Evolutionary conservation across 2,888 invertebrate species (phyloP).

Genomic region (Osedax fenrisi): DNA sequence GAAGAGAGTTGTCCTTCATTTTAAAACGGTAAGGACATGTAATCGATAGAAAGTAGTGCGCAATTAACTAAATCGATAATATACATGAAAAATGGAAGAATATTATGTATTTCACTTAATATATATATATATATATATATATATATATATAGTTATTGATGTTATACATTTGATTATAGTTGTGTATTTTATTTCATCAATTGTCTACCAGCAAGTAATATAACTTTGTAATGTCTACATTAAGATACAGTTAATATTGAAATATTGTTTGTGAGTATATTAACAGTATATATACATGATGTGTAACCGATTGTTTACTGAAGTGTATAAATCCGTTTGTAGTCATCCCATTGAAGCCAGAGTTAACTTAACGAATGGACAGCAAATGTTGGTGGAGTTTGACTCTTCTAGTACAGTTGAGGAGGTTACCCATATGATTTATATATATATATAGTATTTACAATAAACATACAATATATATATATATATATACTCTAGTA

Average conservation of each 20-base stretch:
- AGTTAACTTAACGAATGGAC: constrained; percentile 82
- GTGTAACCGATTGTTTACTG: too few species aligned
- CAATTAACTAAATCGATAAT: neutral
- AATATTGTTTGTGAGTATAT: too few species aligned
- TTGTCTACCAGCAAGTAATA: too few species aligned
- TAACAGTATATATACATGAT: too few species aligned
- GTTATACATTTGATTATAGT: too few species aligned
- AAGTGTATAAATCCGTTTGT: constrained; percentile 28
- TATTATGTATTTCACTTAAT: too few species aligned
- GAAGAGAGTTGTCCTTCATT: constrained; percentile 81
- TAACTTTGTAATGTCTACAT: too few species aligned
- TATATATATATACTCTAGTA: neutral
- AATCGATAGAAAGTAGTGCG: neutral
- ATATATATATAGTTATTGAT: neutral
- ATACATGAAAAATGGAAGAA: too few species aligned
- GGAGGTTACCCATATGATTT: constrained; percentile 56
- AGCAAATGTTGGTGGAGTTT: constrained; percentile 85
- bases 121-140: neutral
- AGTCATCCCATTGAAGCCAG: constrained; percentile 76
- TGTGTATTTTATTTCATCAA: too few species aligned
- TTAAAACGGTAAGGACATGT: constrained; percentile 57
- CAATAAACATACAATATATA: too few species aligned
- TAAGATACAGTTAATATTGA: too few species aligned
- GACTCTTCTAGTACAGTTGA: constrained; percentile 81
- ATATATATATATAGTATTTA: too few species aligned